Percentiles rank a stretch among this genome's conserved stretches.
These are phyloP conservation scores for Hypanus sabinus DNA, from an alignment of 2,113 vertebrate species.

Conservation along the genomic window DNA sequence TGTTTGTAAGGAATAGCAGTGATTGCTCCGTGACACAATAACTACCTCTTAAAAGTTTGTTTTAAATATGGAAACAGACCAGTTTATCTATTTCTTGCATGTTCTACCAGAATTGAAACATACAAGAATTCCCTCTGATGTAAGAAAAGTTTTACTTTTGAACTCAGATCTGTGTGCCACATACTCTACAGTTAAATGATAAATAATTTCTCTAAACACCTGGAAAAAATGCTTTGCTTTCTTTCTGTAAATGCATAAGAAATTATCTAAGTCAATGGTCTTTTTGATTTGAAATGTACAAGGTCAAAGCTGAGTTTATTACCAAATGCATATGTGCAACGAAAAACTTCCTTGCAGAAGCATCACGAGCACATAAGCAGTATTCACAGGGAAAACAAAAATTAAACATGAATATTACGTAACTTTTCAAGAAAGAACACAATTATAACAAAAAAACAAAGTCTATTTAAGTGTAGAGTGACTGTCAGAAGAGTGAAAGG, in stretches of 20 bases:
- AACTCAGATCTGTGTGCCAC: not conserved
- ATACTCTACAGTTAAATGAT: not conserved
- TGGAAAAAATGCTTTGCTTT: not conserved
- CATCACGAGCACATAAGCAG: too few relatives aligned
- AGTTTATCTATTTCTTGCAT: not conserved
- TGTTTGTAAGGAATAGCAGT: not conserved
- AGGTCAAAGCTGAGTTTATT: too few relatives aligned
- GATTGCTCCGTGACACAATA: not conserved
- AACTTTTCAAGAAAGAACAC: too few relatives aligned
- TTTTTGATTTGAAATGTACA: not conserved
- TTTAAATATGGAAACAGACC: not conserved
- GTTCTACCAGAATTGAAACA: not conserved
- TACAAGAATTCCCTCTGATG: not conserved
- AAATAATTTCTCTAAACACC: not conserved
- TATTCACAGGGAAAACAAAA: too few relatives aligned
- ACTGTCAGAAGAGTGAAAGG: too few relatives aligned
- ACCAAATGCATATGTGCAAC: too few relatives aligned
- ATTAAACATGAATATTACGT: too few relatives aligned
- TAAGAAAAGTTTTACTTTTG: not conserved
- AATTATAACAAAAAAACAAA: too few relatives aligned
- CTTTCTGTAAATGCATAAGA: not conserved
- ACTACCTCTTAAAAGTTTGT: not conserved
- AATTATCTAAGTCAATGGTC: not conserved
- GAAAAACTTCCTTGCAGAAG: too few relatives aligned
- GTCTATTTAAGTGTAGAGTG: too few relatives aligned